Percentiles rank a stretch among this genome's conserved stretches.
Conservation (phyloP, 2,113 vertebrate genomes). For the Australoheros scitulus region DNA sequence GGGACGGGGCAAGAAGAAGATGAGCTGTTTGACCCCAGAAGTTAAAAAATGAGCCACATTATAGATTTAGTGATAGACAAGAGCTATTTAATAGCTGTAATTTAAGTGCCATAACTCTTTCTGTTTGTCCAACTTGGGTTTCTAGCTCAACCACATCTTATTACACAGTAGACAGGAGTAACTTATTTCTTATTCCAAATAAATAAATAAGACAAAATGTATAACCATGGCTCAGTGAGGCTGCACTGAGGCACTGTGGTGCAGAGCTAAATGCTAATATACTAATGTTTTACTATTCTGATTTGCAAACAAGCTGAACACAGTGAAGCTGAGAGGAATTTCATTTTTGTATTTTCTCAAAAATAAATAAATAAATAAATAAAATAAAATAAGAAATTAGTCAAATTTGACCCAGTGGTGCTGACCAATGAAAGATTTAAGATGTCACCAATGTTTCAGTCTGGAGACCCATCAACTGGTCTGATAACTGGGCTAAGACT, state of each 20-base stretch:
- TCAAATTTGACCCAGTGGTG: too few species aligned
- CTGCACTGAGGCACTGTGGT: background rate
- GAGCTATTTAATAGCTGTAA: conserved; percentile 15
- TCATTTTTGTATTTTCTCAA: background rate
- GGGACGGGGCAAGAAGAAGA: conserved; percentile 25
- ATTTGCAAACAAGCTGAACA: background rate
- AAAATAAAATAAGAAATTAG: too few species aligned
- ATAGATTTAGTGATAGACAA: conserved; percentile 3
- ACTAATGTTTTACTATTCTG: background rate
- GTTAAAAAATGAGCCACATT: conserved; percentile 28
- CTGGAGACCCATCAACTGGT: background rate
- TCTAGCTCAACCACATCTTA: background rate
- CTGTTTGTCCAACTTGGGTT: background rate
- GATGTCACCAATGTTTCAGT: background rate
- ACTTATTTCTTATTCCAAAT: background rate
- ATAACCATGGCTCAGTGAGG: background rate
- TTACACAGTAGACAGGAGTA: background rate
- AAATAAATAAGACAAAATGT: background rate
- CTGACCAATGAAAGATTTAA: background rate
- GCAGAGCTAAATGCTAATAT: background rate
- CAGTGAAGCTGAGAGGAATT: background rate
- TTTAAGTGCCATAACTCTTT: background rate
- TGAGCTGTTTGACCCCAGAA: conserved; percentile 37
- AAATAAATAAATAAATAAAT: background rate
- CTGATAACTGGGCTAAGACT: background rate